Base-by-base conservation (phyloP, 2,888 invertebrate genomes). In the Chloromyia formosa region DNA sequence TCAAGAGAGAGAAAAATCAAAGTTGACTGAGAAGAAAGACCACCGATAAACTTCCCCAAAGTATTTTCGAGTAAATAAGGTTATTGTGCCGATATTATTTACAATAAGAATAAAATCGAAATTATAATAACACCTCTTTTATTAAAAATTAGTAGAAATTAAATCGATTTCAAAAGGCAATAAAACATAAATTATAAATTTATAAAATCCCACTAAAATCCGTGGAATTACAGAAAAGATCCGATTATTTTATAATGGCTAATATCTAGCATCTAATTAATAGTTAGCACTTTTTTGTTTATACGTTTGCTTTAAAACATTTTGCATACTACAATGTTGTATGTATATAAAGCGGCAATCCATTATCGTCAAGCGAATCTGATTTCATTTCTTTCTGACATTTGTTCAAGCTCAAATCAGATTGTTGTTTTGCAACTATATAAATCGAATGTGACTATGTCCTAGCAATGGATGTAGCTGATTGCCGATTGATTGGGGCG, bases 281-380 rank as follows among this genome's bases (percentile, higher is more conserved):
- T 69, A 69, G 40, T 71, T 71, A 71, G 71, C 71, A 71, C 71
- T 71, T 71, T 56, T 71, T 49, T n/a, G n/a, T n/a, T n/a, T n/a
- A n/a, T 66, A 20, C 35, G 10, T 22, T 62, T 62, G n/a, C 35
- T 56, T 58, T 45, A 40, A 56, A 56, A 56, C 40, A 12, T 71
- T 18, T 56, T 56, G 71, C 71, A 42, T 71, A 71, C 40, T 22
- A 56, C 54, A 56, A 18, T 35, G 7, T 49, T 49, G 49, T 49
- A 49, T 49, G 16, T 49, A 49, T 35, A 49, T 49, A 49, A 49
- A 49, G 49, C 49, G 49, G 16, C 49, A 2, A 35, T 49, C 3
- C 49, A 7, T 49, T 49, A 49, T n/a, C 10, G 3, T n/a, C 4
- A 49, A 49, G 10, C 49, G 12, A 35, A 35, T 35, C 7, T 35